Evolutionary conservation across 2,888 invertebrate species (phyloP).

Genomic region (Phyllotreta cruciferae): DNA sequence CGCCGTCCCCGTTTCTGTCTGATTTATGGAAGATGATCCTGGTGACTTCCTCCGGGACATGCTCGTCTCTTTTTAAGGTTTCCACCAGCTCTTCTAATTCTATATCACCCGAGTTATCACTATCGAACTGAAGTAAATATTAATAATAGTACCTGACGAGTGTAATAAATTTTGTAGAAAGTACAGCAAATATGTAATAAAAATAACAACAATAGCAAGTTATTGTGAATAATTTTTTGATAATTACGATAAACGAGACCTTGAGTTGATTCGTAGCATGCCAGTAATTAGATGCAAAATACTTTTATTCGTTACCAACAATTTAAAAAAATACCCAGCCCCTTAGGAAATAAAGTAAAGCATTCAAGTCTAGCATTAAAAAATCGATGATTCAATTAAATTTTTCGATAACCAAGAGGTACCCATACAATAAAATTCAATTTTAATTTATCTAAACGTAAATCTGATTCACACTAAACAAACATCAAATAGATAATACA

Average conservation of each 20-base stretch:
- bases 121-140: slow-evolving; percentile 67
- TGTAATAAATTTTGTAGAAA: background rate
- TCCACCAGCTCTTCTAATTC: slow-evolving; percentile 70
- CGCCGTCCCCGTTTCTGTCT: slow-evolving; percentile 71
- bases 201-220: too few species aligned
- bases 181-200: too few species aligned
- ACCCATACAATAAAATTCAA: too few species aligned
- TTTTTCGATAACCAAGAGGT: too few species aligned
- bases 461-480: background rate
- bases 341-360: background rate
- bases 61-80: slow-evolving; percentile 62
- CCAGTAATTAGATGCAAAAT: too few species aligned
- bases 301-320: too few species aligned
- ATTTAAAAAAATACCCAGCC: too few species aligned
- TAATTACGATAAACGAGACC: background rate
- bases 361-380: background rate
- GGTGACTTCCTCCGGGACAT: slow-evolving; percentile 58
- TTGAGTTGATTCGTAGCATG: background rate
- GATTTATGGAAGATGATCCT: slow-evolving; percentile 70
- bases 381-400: too few species aligned
- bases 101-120: slow-evolving; percentile 73
- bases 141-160: slow-evolving; percentile 2
- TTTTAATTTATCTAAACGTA: background rate
- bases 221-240: too few species aligned
- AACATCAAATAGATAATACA: background rate